phyloP scores from a whole-genome alignment of 2,888 invertebrate genomes.

The Ashinkailepas kermadecensis region DNA sequence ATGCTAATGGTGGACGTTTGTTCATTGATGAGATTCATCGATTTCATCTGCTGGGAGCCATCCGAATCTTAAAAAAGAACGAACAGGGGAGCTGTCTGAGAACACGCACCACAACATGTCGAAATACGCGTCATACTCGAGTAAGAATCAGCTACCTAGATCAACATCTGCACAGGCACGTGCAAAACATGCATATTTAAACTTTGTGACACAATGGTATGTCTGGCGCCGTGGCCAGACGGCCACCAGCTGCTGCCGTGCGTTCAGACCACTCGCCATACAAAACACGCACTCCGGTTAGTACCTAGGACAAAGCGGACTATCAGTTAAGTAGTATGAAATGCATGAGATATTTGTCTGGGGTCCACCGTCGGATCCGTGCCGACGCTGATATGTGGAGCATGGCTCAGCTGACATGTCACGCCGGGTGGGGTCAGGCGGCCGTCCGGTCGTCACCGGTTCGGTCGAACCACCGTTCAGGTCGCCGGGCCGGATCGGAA shows the following conservation, averaged over 20 bases:
- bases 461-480: too few relatives aligned
- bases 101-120: too few relatives aligned
- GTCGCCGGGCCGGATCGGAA: too few relatives aligned
- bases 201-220: not conserved
- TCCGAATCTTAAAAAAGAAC: too few relatives aligned
- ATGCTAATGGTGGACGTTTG: not conserved
- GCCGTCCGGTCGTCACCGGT: too few relatives aligned
- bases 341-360: constrained; percentile 15
- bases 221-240: not conserved
- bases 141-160: not conserved
- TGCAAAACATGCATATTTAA: not conserved
- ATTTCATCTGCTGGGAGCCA: not conserved
- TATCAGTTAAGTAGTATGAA: constrained; percentile 1
- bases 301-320: not conserved
- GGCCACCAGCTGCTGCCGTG: too few relatives aligned
- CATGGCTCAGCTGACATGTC: too few relatives aligned
- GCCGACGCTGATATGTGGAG: not conserved
- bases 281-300: not conserved
- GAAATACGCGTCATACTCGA: not conserved
- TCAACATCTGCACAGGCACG: not conserved
- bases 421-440: too few relatives aligned
- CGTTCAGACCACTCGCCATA: not conserved
- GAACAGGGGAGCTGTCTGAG: too few relatives aligned
- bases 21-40: not conserved
- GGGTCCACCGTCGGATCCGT: not conserved